Evolutionary conservation across 2,113 vertebrate species (phyloP).

Genomic region (Trematocara macrostoma): DNA sequence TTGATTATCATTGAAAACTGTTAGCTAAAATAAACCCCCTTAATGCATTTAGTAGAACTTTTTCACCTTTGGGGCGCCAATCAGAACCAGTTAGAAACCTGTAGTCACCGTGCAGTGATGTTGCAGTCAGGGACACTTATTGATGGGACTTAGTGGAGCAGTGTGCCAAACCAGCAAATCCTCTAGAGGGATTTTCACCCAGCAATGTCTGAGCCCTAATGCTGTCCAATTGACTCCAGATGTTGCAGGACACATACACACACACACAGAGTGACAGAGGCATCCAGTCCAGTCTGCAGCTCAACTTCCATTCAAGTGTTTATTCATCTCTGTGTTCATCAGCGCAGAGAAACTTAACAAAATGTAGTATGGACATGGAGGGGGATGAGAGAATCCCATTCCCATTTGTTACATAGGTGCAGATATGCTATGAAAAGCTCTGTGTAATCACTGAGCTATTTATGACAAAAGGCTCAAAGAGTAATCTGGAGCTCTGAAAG

Average conservation of each 20-base stretch:
- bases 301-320: neutral
- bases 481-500: neutral
- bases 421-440: neutral
- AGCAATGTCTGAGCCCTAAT: constrained; percentile 50
- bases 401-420: neutral
- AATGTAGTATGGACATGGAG: neutral
- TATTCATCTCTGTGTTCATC: neutral
- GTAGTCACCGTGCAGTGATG: constrained; percentile 6
- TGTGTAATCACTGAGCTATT: neutral
- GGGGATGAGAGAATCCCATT: neutral
- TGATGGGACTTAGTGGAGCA: constrained; percentile 36
- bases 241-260: constrained; percentile 32
- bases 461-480: neutral
- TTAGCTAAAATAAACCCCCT: neutral
- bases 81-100: neutral
- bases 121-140: constrained; percentile 31
- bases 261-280: neutral
- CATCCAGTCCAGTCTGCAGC: neutral
- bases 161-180: constrained; percentile 59
- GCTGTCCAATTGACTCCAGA: constrained; percentile 64
- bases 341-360: neutral
- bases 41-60: neutral
- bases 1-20: neutral
- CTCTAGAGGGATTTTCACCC: constrained; percentile 55
- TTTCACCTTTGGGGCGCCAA: neutral